Evolutionary conservation across 2,888 invertebrate genomes (phyloP).

Genomic region (Drosophila crucigera): DNA sequence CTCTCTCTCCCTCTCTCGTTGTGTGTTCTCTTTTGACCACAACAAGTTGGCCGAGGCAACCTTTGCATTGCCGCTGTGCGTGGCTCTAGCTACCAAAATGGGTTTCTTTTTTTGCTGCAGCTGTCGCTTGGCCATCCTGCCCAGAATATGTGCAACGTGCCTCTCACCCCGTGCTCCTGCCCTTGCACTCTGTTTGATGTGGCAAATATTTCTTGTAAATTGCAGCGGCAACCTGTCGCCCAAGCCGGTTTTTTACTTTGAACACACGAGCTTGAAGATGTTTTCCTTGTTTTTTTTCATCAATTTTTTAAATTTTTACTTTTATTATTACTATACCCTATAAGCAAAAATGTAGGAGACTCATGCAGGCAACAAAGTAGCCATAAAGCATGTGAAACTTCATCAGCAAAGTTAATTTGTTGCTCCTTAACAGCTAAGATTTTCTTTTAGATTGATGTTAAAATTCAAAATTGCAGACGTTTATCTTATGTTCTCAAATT

Average conservation of each 20-base stretch:
- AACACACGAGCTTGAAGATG: constrained; percentile 31
- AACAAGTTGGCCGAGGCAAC: constrained; percentile 50
- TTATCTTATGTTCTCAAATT: background rate
- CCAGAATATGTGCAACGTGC: constrained; percentile 27
- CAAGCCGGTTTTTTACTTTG: constrained; percentile 49
- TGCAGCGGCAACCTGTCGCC: constrained; percentile 58
- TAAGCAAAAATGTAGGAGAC: background rate
- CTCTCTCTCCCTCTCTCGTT: constrained; percentile 8
- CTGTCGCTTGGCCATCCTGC: constrained; percentile 52
- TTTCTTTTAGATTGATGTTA: background rate
- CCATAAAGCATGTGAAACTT: background rate
- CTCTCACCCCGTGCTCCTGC: background rate
- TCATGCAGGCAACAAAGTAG: background rate
- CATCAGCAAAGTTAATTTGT: background rate
- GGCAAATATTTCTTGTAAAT: constrained; percentile 57
- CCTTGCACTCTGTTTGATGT: constrained; percentile 29
- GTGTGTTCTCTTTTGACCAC: constrained; percentile 36
- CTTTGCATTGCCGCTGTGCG: constrained; percentile 45
- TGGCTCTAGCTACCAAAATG: constrained; percentile 52
- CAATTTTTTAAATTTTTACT: background rate
- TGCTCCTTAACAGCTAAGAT: background rate
- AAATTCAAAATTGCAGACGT: background rate
- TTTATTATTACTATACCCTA: constrained; percentile 10
- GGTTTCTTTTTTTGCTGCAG: constrained; percentile 50
- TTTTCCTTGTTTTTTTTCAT: constrained; percentile 9